Evolutionary conservation across 2,113 vertebrate species (phyloP), one percentile per base, ranked within the genome.

Genomic region (Microtus pennsylvanicus): DNA sequence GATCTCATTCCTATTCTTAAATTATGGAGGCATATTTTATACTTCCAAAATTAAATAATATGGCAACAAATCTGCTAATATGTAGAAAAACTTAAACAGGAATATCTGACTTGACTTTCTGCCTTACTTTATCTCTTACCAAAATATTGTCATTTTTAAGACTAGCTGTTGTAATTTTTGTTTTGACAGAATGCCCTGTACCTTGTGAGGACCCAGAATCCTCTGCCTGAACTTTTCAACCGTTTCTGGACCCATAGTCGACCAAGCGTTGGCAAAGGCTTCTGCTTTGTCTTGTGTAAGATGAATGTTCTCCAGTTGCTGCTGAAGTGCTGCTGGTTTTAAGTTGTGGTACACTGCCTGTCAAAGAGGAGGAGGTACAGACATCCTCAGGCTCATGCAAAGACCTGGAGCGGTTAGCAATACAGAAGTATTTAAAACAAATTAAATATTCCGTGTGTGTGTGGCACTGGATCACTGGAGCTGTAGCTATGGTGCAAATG

Each of bases 271-370:
- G 87, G 98, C 97, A 97, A 99, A 99, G 0, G 99, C 98, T 96
- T 99, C 99, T 0, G 98, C 99, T 98, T 99, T 99, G 92, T 99
- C 99, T 93, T 98, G 96, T 88, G 96, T 94, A 47, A 99, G 97
- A 91, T 99, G 98, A 96, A 99, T 97, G 26, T 91, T 98, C 93
- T 99, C 99, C 52, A 99, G 98, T 67, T 99, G 99, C 90, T 99
- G 99, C 89, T 99, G 99, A 95, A 99, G 97, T 63, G 99, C 98
- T 1, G 98, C 96, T 1, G 99, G 99, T 96, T 99, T 99, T 95
- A 99, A 97, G 26, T 98, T 99, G 97, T 99, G 99, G 98, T 99
- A 99, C 24, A 99, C 99, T 7, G 99, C 99, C 99, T 99, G 78
- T 52, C 87, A 90, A 95, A 94, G 94, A 61, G 24, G 88, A 90